Conservation (phyloP, 2,888 invertebrate species). For the Nesidiocoris tenuis region DNA sequence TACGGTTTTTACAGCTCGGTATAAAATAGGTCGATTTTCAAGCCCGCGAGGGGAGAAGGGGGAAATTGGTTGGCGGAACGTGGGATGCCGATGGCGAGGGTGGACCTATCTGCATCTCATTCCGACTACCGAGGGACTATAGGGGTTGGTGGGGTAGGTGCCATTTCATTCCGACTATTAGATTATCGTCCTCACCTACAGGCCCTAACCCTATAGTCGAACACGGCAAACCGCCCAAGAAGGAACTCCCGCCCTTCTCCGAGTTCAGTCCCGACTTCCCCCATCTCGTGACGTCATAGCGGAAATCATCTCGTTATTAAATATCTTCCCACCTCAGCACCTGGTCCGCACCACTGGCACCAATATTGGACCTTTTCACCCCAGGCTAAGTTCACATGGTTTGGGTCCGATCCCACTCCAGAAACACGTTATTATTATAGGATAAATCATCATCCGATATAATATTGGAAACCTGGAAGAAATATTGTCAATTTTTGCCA, state of each 20-base stretch:
- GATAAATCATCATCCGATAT: no score
- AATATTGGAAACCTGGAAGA: no score
- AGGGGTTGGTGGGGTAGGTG: background rate
- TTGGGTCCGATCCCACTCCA: no score
- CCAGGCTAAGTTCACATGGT: background rate
- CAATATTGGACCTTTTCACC: background rate
- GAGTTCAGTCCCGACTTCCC: background rate
- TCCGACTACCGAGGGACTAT: background rate
- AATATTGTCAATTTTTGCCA: no score
- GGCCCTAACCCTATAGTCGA: background rate
- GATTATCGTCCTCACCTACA: slow-evolving; percentile 11
- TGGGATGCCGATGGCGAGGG: background rate
- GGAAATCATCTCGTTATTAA: slow-evolving; percentile 33
- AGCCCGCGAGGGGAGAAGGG: background rate
- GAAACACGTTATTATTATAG: no score
- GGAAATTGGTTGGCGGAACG: background rate
- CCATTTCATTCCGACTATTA: slow-evolving; percentile 35
- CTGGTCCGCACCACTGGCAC: background rate
- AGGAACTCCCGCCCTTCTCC: slow-evolving; percentile 1
- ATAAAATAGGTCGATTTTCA: background rate
- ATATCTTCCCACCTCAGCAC: slow-evolving; percentile 9
- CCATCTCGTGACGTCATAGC: slow-evolving; percentile 8
- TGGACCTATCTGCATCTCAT: background rate
- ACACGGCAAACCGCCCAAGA: background rate
- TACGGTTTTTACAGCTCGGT: background rate